Evolutionary conservation across 2,797 vertebrate species (phyloP).

Genomic region (Brachyrhaphis roseni): DNA sequence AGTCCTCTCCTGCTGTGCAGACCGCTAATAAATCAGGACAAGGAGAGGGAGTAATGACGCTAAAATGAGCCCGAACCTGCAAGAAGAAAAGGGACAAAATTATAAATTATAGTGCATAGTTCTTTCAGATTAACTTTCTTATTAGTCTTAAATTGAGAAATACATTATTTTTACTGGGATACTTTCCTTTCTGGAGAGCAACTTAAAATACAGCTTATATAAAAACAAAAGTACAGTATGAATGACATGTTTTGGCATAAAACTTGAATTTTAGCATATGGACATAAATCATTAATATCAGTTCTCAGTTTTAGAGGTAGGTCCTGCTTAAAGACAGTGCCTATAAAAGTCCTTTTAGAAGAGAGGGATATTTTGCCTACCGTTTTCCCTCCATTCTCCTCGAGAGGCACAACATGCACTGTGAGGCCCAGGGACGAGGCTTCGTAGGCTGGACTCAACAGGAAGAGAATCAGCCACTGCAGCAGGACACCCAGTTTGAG

Average conservation of each 20-base stretch:
- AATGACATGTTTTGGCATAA: background rate
- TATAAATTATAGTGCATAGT: background rate
- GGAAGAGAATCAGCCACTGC: slow-evolving; percentile 48
- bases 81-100: slow-evolving; percentile 2
- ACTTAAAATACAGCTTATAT: background rate
- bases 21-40: slow-evolving; percentile 54
- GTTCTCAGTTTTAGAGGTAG: background rate
- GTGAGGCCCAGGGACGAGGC: slow-evolving; percentile 70
- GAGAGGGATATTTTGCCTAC: slow-evolving; percentile 34
- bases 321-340: background rate
- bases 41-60: slow-evolving; percentile 47
- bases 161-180: background rate
- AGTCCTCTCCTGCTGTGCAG: slow-evolving; percentile 59
- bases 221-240: background rate
- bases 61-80: slow-evolving; percentile 77
- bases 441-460: slow-evolving; percentile 4
- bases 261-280: background rate
- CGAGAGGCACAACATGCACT: slow-evolving; percentile 62
- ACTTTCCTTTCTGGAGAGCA: background rate
- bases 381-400: slow-evolving; percentile 38
- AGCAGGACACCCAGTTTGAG: slow-evolving; percentile 26
- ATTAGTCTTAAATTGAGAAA: background rate
- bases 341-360: background rate
- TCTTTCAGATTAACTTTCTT: background rate
- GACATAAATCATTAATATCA: background rate